phyloP scores from a whole-genome alignment of 2,797 vertebrate genomes.

The Todus mexicanus region DNA sequence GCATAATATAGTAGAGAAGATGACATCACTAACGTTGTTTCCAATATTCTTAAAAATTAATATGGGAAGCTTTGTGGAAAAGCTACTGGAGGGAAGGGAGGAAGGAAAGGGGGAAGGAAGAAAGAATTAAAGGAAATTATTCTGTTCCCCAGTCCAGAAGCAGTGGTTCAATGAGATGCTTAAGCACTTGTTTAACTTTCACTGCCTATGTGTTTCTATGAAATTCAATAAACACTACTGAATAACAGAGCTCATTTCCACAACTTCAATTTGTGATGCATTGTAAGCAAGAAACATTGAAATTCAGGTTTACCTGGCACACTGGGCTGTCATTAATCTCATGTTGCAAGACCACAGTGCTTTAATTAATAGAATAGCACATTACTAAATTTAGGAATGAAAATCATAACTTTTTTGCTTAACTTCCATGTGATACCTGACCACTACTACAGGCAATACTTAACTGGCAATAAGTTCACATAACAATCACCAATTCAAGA shows the following conservation, averaged over 20 bases:
- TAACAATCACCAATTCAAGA: neutral
- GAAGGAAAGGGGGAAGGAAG: neutral
- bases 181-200: conserved; percentile 17
- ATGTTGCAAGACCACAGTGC: neutral
- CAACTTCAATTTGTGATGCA: conserved; percentile 29
- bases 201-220: conserved; percentile 3
- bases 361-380: conserved; percentile 44
- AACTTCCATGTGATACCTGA: conserved; percentile 11
- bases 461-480: neutral
- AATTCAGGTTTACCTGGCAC: conserved; percentile 28
- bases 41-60: neutral
- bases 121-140: neutral
- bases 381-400: conserved; percentile 12
- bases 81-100: neutral
- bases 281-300: conserved; percentile 23
- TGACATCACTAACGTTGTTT: neutral
- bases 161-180: neutral
- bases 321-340: conserved; percentile 27
- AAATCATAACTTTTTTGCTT: neutral
- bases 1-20: neutral
- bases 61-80: neutral
- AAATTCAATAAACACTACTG: conserved; percentile 11
- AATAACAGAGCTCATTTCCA: neutral
- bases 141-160: neutral
- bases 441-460: neutral